Evolutionary conservation across 1,140 invertebrate species (phyloP), one percentile per base, ranked within the genome.

Genomic region (Aphidius gifuensis): DNA sequence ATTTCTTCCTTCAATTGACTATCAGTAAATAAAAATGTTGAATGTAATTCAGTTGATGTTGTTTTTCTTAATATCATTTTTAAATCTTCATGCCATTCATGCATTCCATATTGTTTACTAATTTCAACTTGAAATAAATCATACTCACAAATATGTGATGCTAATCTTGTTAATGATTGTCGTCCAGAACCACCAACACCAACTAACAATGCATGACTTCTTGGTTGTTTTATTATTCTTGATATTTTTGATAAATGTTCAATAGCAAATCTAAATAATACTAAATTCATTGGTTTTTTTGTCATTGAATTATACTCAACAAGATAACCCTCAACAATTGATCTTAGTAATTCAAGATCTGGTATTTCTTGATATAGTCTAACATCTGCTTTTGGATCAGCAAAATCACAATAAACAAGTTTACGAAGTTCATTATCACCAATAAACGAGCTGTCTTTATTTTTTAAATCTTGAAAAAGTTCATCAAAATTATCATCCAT

Each of bases 271-370:
- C 90, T 90, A 76, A 98, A 98, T 38, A 98, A 81, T 5, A 98
- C 94, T 50, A 98, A 82, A 82, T 95, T 94, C 96, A 98, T 98
- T 1, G 95, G 94, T 73, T 97, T 97, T 76, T 96, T 98, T 23
- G 92, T 94, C 90, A 98, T 93, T 62, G 95, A 92, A 76, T 98
- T 98, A 70, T 90, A 98, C 74, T 98, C 96, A 3, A 89, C 87
- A 9, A 98, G 82, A 81, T 93, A 97, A 1, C 88, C 88, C 73
- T 97, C 94, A 0, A 95, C 92, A n/a, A 95, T 91, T 1, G 85
- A 83, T 66, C 88, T 87, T 48, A 99, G 81, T 58, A 88, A 84
- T 63, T 94, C 90, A 65, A 97, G 82, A 74, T 97, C 92, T 3
- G 82, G 78, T 0, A 96, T 92, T 83, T 98, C 94, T 68, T 92